Percentiles rank a stretch among this genome's conserved stretches.
phyloP scores from a whole-genome alignment of 1,140 invertebrate species.

The Latrodectus geometricus region DNA sequence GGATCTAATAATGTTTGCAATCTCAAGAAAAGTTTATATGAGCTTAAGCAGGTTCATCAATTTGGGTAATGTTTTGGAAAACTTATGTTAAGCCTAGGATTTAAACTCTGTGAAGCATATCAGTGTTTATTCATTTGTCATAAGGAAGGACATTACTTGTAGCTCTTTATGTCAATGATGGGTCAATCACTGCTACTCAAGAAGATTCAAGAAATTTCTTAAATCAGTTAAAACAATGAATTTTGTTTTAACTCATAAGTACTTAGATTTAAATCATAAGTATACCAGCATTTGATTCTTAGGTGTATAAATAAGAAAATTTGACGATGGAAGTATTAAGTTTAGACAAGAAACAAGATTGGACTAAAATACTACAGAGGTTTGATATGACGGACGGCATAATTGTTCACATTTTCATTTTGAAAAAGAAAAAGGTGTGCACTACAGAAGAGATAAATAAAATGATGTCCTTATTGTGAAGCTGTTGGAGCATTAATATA shows the following conservation, averaged over 20 bases:
- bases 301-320: conserved; percentile 21
- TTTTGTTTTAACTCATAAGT: too few species aligned
- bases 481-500: conserved; percentile 68
- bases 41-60: too few species aligned
- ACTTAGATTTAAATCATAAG: conserved; percentile 32
- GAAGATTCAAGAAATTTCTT: background rate
- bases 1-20: too few species aligned
- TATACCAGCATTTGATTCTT: conserved; percentile 13
- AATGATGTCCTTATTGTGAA: conserved; percentile 44
- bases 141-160: background rate
- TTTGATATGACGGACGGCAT: conserved; percentile 59
- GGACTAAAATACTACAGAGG: conserved; percentile 34
- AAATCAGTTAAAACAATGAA: conserved; percentile 20
- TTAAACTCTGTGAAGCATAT: too few species aligned
- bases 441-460: background rate
- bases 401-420: conserved; percentile 35
- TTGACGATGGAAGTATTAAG: conserved; percentile 24
- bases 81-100: too few species aligned
- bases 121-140: too few species aligned
- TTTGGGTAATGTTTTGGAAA: too few species aligned
- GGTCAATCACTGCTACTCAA: conserved; percentile 7
- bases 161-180: conserved; percentile 57
- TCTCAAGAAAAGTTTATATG: too few species aligned
- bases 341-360: conserved; percentile 35
- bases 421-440: background rate